Evolutionary conservation across 35 echinoderm and acorn worm genomes (phyloP).

Genomic region (Apostichopus japonicus): DNA sequence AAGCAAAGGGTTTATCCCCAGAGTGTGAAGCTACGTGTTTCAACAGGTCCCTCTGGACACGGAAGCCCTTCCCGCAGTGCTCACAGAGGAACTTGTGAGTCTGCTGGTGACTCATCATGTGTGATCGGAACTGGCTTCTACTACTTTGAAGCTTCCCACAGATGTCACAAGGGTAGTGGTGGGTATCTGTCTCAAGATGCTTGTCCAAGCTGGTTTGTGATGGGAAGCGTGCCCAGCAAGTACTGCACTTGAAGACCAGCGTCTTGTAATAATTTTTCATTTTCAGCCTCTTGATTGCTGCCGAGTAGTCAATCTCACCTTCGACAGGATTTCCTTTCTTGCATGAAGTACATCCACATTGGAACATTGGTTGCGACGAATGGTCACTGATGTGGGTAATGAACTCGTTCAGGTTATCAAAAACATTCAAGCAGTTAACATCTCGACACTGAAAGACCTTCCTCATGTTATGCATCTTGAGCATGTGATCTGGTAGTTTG

Average conservation of each 20-base stretch:
- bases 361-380: conserved; percentile 59
- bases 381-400: conserved; percentile 64
- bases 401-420: conserved; percentile 63
- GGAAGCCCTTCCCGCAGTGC: conserved; percentile 79
- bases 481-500: conserved; percentile 79
- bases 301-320: conserved; percentile 62
- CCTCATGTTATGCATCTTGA: conserved; percentile 69
- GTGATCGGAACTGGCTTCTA: conserved; percentile 81
- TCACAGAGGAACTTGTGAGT: conserved; percentile 76
- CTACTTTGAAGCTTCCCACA: conserved; percentile 84
- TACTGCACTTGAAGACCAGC: conserved; percentile 76
- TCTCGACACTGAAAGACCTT: conserved; percentile 88
- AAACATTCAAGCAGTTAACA: conserved; percentile 54
- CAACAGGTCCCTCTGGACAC: conserved; percentile 73
- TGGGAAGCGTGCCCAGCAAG: conserved; percentile 93
- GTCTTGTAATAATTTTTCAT: conserved; percentile 87
- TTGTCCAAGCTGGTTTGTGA: conserved; percentile 63
- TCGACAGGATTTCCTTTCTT: conserved; percentile 52
- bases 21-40: conserved; percentile 81
- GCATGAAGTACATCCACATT: conserved; percentile 85
- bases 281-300: conserved; percentile 67
- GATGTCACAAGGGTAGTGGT: conserved; percentile 75
- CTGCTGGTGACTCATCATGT: conserved; percentile 73
- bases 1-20: conserved; percentile 67
- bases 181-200: conserved; percentile 70